Evolutionary conservation across 2,888 invertebrate species (phyloP).

Genomic region (Andrena flavipes): DNA sequence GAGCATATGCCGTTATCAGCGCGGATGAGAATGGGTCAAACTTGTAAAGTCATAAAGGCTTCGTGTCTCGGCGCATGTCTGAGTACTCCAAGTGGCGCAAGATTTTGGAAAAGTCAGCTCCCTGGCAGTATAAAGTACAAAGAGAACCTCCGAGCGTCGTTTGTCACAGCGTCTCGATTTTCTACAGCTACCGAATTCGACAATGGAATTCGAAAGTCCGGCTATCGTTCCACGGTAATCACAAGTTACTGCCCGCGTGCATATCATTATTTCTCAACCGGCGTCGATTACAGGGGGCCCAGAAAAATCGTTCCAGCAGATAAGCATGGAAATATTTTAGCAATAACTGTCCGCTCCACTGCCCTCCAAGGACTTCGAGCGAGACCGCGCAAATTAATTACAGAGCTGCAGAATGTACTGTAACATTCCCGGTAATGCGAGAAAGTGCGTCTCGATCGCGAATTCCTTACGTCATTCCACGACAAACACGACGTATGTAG

Average conservation of each 20-base stretch:
- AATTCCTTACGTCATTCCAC: constrained; percentile 15
- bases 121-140: too few species aligned
- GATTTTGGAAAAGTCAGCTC: too few species aligned
- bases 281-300: not conserved
- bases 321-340: constrained; percentile 7
- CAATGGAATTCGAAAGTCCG: not conserved
- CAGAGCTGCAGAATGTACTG: not conserved
- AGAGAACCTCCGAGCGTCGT: too few species aligned
- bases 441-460: constrained; percentile 18
- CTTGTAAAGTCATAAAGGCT: constrained; percentile 57
- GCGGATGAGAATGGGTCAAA: constrained; percentile 42
- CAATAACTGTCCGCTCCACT: not conserved
- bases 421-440: not conserved
- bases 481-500: not conserved
- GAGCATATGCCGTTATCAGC: constrained; percentile 34
- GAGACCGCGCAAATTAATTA: not conserved
- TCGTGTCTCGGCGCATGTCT: constrained; percentile 9
- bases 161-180: too few species aligned
- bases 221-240: not conserved
- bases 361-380: constrained; percentile 24
- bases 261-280: not conserved
- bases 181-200: not conserved
- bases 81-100: too few species aligned
- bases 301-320: constrained; percentile 3
- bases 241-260: not conserved